A percentile compares a stretch with the other conserved stretches of the same genome.
Conservation (phyloP, 2,797 vertebrate genomes). For the Schizothorax lantsangensis region DNA sequence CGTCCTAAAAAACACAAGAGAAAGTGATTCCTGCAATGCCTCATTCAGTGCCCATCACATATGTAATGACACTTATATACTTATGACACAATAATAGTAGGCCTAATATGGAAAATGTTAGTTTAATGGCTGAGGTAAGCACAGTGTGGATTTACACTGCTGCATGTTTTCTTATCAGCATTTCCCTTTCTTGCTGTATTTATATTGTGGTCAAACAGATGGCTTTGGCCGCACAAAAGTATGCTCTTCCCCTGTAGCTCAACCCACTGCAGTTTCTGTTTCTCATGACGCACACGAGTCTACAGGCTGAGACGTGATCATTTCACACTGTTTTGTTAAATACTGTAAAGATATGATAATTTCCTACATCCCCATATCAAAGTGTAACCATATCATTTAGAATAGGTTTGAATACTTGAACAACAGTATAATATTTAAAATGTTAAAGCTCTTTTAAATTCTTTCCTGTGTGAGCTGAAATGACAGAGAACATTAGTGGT, state of each 20-base stretch:
- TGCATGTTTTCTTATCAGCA: neutral
- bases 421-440: neutral
- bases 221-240: neutral
- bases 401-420: neutral
- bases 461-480: neutral
- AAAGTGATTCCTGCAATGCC: neutral
- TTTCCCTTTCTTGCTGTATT: neutral
- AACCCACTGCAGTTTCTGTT: constrained; percentile 2
- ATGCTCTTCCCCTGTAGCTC: neutral
- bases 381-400: neutral
- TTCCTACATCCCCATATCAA: neutral
- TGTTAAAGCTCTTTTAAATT: neutral
- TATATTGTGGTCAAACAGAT: neutral
- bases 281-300: neutral
- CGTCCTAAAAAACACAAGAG: neutral
- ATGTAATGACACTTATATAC: neutral
- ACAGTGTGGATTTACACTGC: no score
- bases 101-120: neutral
- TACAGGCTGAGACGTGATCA: neutral
- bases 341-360: neutral
- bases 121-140: neutral
- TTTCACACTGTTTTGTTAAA: neutral
- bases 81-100: neutral
- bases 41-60: neutral
- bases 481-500: constrained; percentile 31